Percentiles rank a stretch among this genome's conserved stretches.
These are phyloP conservation scores for Galaxias olidus DNA, from an alignment of 2,797 vertebrate genomes.

Conservation along the genomic window DNA sequence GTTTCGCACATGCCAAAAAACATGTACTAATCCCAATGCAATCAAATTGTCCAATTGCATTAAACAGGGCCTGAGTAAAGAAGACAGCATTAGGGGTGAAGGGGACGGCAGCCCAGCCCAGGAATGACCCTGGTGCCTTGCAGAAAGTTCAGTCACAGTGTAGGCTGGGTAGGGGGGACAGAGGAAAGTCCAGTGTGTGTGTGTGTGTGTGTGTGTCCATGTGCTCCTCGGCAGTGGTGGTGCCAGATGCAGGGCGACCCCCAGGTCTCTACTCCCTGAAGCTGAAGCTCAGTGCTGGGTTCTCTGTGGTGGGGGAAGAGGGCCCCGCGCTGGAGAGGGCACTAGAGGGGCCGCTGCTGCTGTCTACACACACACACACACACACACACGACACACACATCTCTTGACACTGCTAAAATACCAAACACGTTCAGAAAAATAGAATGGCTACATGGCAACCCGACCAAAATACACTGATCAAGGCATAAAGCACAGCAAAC, in stretches of 20 bases:
- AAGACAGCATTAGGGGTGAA: not conserved
- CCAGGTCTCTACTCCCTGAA: slow-evolving; percentile 71
- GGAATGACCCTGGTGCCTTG: no score
- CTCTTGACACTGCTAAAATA: no score
- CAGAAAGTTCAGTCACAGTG: not conserved
- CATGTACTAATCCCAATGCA: no score
- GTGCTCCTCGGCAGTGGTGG: no score
- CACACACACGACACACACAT: slow-evolving; percentile 10
- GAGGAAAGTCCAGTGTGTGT: not conserved
- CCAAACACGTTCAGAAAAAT: no score
- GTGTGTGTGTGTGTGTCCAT: not conserved
- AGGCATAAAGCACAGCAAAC: no score
- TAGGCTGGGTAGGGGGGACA: not conserved
- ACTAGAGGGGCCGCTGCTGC: slow-evolving; percentile 86
- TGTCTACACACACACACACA: slow-evolving; percentile 74
- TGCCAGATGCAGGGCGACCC: not conserved
- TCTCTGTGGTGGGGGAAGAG: slow-evolving; percentile 81
- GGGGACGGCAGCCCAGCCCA: slow-evolving; percentile 18
- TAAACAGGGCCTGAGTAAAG: no score
- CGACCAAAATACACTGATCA: no score
- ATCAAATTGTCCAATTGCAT: no score
- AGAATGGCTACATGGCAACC: no score
- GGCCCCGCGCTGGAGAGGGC: slow-evolving; percentile 89
- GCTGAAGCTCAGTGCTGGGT: slow-evolving; percentile 76
- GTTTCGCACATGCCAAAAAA: no score